Base-by-base conservation (phyloP, 2,888 invertebrate species). In the Biston betularia region DNA sequence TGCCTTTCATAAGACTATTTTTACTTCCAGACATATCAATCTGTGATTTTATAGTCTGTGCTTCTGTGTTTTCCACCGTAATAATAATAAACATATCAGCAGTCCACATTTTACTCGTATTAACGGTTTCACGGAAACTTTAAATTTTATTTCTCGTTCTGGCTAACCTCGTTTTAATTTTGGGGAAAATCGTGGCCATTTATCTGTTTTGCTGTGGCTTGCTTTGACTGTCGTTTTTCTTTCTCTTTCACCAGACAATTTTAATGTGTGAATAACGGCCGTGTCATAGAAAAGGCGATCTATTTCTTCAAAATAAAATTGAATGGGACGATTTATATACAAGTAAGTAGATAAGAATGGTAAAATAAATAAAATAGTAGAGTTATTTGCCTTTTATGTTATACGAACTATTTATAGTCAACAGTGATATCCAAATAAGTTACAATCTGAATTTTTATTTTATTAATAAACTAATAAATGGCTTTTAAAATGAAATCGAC, bases 41-140 rank as follows among this genome's bases (percentile, higher is more conserved):
- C 58, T 58, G 49, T 42, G 12, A 0, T 11, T 40, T 11, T 24
- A 6, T 42, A 58, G 42, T 58, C 49, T 42, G 40, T n/a, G 42
- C 4, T 42, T 40, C 40, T 49, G 53, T 85, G 85, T 88, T 89
- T 84, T 81, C 81, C 74, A 80, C 78, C 80, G 84, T 77, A 77
- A 81, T 80, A 84, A 90, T 89, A 89, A 90, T 91, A 91, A 91
- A 91, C 87, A 89, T 83, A 89, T 91, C 90, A 88, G 76, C 88
- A 82, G 82, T 79, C 79, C 81, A 86, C 86, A 83, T 86, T 84
- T 85, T 81, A 83, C 85, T 81, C 75, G 72, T 74, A 81, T 84
- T 84, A 80, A 84, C 83, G 75, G 75, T 80, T 90, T 88, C 88
- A 80, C 72, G 77, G 88, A 84, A 86, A 76, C 84, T 83, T 79